phyloP scores from a whole-genome alignment of 1,140 invertebrate species.

The Zophobas morio region DNA sequence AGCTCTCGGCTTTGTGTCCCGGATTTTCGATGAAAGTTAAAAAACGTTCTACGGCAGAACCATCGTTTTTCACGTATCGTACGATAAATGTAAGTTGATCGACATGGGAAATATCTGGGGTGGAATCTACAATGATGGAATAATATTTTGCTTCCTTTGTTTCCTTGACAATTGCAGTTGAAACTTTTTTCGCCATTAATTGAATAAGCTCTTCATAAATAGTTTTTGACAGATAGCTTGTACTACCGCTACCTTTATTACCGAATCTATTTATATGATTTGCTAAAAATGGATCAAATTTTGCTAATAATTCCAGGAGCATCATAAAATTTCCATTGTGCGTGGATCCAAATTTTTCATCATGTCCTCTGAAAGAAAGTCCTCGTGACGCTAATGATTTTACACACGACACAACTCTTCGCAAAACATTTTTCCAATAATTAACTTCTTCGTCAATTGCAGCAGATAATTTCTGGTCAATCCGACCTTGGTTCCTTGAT shows the following conservation, averaged over 20 bases:
- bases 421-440: slow-evolving; percentile 42
- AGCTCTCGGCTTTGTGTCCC: no score
- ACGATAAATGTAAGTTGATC: no score
- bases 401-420: slow-evolving; percentile 51
- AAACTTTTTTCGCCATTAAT: slow-evolving; percentile 54
- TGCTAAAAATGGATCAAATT: slow-evolving; percentile 65
- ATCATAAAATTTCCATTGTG: slow-evolving; percentile 53
- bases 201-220: slow-evolving; percentile 65
- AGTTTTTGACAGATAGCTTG: slow-evolving; percentile 62
- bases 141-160: slow-evolving; percentile 65
- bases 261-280: slow-evolving; percentile 62
- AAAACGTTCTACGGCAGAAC: no score
- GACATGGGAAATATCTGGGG: slow-evolving; percentile 59
- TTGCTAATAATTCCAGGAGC: slow-evolving; percentile 62
- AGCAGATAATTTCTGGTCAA: no score
- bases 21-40: no score
- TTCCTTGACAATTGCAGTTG: slow-evolving; percentile 60
- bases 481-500: no score
- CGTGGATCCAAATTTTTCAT: slow-evolving; percentile 34
- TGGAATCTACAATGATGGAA: slow-evolving; percentile 66
- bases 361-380: slow-evolving; percentile 51
- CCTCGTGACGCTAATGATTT: slow-evolving; percentile 55
- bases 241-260: slow-evolving; percentile 62
- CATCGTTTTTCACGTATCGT: no score
- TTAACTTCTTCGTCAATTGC: not conserved